Conservation (phyloP, 1,140 invertebrate genomes). For the Zaprionus ornatus region DNA sequence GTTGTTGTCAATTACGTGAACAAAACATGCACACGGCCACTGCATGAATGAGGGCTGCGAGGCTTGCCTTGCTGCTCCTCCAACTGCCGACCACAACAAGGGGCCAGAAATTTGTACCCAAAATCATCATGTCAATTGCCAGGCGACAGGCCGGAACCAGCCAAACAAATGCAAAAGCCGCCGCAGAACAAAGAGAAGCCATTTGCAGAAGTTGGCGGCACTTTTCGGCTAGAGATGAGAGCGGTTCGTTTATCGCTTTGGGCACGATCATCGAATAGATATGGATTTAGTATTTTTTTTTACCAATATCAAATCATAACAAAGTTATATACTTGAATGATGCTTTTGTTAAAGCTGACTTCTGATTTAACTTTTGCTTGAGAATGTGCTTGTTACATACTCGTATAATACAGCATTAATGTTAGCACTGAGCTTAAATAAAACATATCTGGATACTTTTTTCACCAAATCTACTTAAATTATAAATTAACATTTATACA, state of each 20-base stretch:
- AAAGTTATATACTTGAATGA: too few species aligned
- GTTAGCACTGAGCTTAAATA: too few species aligned
- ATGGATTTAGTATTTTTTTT: background rate
- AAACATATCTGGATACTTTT: too few species aligned
- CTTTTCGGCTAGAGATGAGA: constrained; percentile 20
- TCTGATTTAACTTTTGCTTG: too few species aligned
- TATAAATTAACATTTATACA: too few species aligned
- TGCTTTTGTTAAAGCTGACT: too few species aligned
- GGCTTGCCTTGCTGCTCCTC: background rate
- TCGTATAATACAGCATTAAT: too few species aligned
- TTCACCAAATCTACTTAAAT: too few species aligned
- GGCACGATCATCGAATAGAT: background rate
- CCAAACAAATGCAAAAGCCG: constrained; percentile 70
- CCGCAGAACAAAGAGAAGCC: constrained; percentile 62
- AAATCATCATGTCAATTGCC: constrained; percentile 58
- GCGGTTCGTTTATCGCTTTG: background rate
- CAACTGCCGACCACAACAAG: constrained; percentile 49
- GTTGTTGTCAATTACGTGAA: constrained; percentile 79
- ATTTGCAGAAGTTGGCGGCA: constrained; percentile 12
- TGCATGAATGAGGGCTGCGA: constrained; percentile 44
- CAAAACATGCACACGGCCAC: constrained; percentile 64
- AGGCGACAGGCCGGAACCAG: constrained; percentile 40
- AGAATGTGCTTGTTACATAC: too few species aligned
- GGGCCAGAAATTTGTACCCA: constrained; percentile 67
- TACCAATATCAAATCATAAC: too few species aligned